These are phyloP conservation scores for Eupristina koningsbergeri DNA, from an alignment of 1,140 invertebrate species.

Conservation along the genomic window DNA sequence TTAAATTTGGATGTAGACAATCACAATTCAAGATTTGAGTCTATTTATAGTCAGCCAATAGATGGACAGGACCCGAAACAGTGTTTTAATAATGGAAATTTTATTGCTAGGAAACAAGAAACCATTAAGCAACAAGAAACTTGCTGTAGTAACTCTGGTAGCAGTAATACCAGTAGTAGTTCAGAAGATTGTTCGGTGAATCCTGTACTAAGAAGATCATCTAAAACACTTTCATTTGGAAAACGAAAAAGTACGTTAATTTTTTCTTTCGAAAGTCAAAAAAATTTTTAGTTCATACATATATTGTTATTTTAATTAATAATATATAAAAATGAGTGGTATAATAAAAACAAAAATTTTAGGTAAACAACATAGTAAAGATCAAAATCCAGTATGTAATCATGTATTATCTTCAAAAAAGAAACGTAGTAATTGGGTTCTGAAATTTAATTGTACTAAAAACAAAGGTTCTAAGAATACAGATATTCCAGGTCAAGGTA, in stretches of 20 bases:
- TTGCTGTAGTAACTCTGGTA: conserved; percentile 63
- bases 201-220: conserved; percentile 67
- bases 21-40: conserved; percentile 71
- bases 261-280: background rate
- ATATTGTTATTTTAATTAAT: background rate
- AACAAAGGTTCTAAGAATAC: conserved; percentile 74
- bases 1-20: conserved; percentile 67
- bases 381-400: conserved; percentile 69
- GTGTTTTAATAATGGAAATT: conserved; percentile 67
- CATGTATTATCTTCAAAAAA: conserved; percentile 72
- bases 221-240: conserved; percentile 71
- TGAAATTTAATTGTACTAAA: conserved; percentile 77
- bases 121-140: conserved; percentile 60
- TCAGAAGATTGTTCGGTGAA: conserved; percentile 69
- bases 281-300: background rate
- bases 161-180: conserved; percentile 69
- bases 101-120: conserved; percentile 53
- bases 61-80: conserved; percentile 66
- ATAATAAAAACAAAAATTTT: conserved; percentile 22
- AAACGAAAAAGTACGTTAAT: conserved; percentile 64
- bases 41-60: conserved; percentile 69
- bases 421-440: conserved; percentile 77
- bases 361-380: conserved; percentile 70
- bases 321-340: background rate
- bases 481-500: conserved; percentile 70